Conservation (phyloP, 2,113 vertebrate genomes). For the Semnopithecus entellus region DNA sequence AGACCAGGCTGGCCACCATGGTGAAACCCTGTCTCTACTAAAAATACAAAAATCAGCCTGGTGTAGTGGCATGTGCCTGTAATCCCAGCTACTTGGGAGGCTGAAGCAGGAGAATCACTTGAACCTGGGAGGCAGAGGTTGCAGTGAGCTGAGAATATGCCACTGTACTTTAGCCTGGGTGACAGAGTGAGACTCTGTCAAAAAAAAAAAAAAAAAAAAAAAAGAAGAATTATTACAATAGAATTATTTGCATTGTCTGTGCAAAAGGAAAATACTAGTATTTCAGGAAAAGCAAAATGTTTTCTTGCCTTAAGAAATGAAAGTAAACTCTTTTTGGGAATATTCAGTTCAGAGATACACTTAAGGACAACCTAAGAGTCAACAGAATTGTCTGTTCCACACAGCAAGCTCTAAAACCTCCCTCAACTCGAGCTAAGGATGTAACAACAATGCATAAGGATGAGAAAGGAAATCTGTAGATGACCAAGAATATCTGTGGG, state of each 20-base stretch:
- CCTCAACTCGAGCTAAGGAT: not conserved
- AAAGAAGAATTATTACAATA: not conserved
- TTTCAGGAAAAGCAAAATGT: not conserved
- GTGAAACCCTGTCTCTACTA: no score
- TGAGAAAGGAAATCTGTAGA: not conserved
- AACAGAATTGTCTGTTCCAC: not conserved
- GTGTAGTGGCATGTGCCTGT: no score
- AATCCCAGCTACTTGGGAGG: no score
- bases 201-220: no score
- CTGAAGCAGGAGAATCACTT: no score
- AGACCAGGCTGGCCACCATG: no score
- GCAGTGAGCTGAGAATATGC: no score
- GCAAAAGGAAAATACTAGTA: not conserved
- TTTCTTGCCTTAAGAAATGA: not conserved
- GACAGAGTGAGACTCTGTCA: no score
- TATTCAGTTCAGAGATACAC: not conserved
- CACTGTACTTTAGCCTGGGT: no score
- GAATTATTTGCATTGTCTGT: not conserved
- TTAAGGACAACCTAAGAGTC: not conserved
- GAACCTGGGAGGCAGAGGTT: no score
- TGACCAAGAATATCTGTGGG: not conserved
- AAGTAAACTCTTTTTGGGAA: not conserved
- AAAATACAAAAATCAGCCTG: no score
- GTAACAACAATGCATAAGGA: not conserved
- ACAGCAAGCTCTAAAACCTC: not conserved